Percentiles rank a stretch among this genome's conserved stretches.
These are phyloP conservation scores for Chitala chitala DNA, from an alignment of 2,113 vertebrate genomes.

Conservation along the genomic window DNA sequence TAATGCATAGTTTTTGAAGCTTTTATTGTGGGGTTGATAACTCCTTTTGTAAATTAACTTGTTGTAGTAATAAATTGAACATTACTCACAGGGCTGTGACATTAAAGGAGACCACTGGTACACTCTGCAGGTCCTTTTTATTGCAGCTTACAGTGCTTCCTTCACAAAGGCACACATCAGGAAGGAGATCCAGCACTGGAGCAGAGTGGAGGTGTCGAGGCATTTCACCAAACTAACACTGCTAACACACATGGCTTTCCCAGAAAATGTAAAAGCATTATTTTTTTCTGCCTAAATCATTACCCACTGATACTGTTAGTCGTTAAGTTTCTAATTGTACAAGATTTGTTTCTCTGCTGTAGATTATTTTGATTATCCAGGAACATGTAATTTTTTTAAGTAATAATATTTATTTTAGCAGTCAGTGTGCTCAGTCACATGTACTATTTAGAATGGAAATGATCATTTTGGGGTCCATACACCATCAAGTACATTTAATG, in stretches of 20 bases:
- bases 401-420: too few relatives aligned
- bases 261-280: not conserved
- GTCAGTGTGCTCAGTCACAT: too few relatives aligned
- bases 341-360: too few relatives aligned
- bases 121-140: slow-evolving; percentile 26
- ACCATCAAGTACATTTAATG: too few relatives aligned
- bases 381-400: too few relatives aligned
- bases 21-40: too few relatives aligned
- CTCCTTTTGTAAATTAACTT: too few relatives aligned
- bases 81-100: slow-evolving; percentile 56
- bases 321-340: not conserved
- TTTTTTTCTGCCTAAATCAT: not conserved
- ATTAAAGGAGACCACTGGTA: slow-evolving; percentile 50
- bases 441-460: too few relatives aligned
- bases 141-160: slow-evolving; percentile 49
- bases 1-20: not conserved
- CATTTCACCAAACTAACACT: not conserved
- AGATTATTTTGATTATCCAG: too few relatives aligned
- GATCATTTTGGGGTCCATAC: too few relatives aligned
- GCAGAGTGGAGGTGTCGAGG: not conserved
- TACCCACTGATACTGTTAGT: not conserved
- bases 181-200: slow-evolving; percentile 50
- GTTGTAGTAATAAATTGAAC: too few relatives aligned
- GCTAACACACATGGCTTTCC: not conserved
- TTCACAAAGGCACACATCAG: slow-evolving; percentile 43